These are phyloP conservation scores for Buphagus erythrorhynchus DNA, from an alignment of 2,797 vertebrate species.

Conservation along the genomic window DNA sequence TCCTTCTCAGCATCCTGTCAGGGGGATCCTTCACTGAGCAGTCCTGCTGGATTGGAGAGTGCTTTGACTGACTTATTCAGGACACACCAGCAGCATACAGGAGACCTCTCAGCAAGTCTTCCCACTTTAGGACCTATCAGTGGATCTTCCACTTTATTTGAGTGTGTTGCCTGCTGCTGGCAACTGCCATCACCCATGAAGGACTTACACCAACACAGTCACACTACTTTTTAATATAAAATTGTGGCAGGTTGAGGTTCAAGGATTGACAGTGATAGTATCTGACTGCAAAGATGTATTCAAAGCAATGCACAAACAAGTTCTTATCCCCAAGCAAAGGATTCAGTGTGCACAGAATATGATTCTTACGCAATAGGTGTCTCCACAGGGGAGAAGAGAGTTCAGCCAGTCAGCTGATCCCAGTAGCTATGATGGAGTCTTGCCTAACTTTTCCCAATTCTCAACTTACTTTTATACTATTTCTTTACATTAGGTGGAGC, in stretches of 20 bases:
- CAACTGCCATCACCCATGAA: no score
- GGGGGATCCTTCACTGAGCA: neutral
- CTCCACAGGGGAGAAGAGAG: neutral
- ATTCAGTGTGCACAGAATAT: neutral
- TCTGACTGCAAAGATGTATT: neutral
- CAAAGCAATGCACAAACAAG: neutral
- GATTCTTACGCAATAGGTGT: neutral
- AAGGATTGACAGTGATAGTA: neutral
- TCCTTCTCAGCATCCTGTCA: no score
- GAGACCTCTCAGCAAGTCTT: neutral
- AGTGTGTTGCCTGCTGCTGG: neutral
- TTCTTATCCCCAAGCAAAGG: neutral
- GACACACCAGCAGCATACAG: neutral
- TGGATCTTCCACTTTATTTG: neutral
- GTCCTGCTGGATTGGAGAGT: neutral
- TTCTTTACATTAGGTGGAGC: neutral
- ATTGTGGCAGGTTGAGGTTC: neutral
- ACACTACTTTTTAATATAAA: neutral
- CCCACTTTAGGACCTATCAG: neutral
- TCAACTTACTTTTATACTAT: neutral
- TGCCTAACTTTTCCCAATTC: neutral
- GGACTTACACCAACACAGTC: neutral
- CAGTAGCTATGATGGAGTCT: neutral
- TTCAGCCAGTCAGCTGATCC: fast-evolving
- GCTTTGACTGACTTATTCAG: neutral